phyloP scores from a whole-genome alignment of 1,140 invertebrate genomes.

The Kradibia gibbosae region DNA sequence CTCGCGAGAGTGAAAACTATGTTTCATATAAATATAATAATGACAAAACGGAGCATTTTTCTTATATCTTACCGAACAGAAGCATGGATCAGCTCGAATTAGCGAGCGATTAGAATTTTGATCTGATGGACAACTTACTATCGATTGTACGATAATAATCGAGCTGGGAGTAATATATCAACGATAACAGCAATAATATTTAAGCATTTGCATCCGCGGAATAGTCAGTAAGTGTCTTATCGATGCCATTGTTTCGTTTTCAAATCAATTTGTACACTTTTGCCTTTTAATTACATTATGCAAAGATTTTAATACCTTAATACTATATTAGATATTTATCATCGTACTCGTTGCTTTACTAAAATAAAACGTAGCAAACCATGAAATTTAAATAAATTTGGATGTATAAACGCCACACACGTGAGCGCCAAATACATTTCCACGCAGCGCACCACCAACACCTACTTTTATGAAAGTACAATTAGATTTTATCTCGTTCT shows the following conservation, averaged over 20 bases:
- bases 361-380: too few species aligned
- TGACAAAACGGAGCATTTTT: not conserved
- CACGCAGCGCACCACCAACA: too few species aligned
- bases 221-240: not conserved
- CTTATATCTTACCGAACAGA: not conserved
- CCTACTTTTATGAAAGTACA: too few species aligned
- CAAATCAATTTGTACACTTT: too few species aligned
- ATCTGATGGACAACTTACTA: constrained; percentile 1
- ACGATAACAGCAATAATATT: not conserved
- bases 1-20: not conserved
- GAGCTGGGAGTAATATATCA: not conserved
- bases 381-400: too few species aligned
- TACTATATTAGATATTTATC: too few species aligned
- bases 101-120: constrained; percentile 16
- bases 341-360: too few species aligned
- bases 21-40: not conserved
- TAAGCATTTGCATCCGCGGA: constrained; percentile 2
- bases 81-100: not conserved
- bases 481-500: too few species aligned
- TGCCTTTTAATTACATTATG: too few species aligned
- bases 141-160: constrained; percentile 1
- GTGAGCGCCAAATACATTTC: too few species aligned
- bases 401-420: too few species aligned
- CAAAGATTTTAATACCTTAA: too few species aligned
- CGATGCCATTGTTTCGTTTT: not conserved